Base-by-base conservation (phyloP, 2,888 invertebrate species). In the Melinaea marsaeus region DNA sequence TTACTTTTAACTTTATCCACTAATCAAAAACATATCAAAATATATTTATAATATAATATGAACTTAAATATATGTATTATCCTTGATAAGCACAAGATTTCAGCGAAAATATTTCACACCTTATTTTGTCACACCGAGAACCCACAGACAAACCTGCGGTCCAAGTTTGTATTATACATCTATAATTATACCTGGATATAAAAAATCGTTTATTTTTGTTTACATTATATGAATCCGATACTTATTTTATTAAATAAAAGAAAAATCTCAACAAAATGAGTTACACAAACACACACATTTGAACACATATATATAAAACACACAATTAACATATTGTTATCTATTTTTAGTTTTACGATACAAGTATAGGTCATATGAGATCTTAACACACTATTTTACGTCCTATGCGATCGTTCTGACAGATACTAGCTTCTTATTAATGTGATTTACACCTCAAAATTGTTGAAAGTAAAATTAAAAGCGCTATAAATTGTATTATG, bases 391-490 rank as follows among this genome's bases (percentile, higher is more conserved):
- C 32, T 22, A 51, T 7, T 48, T n/a, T n/a, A 13, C 46, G 57
- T 45, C 45, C n/a, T 45, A 46, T 22, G 61, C 47, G 61, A 60
- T 61, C 47, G 58, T 51, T 46, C 58, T 67, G 67, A 67, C 62
- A 63, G 59, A 67, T 64, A 67, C 48, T 61, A 62, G 46, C 63
- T 33, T 48, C 58, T 62, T 62, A 69, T 69, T 65, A 67, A 67
- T 67, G 67, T 65, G 56, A 58, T 62, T 60, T 32, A 48, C 65
- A 62, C 65, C 65, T 68, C 64, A 67, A 64, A 65, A 37, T 57
- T 54, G 57, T 64, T 64, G 67, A 67, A 67, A 64, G 61, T 69
- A 65, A 69, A 67, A 67, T 62, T 62, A 69, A 69, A 67, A 67
- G 62, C 51, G 54, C 58, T 51, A 60, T 61, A 66, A 67, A 65